Evolutionary conservation across 2,113 vertebrate genomes (phyloP).

Genomic region (Syngnathus scovelli): DNA sequence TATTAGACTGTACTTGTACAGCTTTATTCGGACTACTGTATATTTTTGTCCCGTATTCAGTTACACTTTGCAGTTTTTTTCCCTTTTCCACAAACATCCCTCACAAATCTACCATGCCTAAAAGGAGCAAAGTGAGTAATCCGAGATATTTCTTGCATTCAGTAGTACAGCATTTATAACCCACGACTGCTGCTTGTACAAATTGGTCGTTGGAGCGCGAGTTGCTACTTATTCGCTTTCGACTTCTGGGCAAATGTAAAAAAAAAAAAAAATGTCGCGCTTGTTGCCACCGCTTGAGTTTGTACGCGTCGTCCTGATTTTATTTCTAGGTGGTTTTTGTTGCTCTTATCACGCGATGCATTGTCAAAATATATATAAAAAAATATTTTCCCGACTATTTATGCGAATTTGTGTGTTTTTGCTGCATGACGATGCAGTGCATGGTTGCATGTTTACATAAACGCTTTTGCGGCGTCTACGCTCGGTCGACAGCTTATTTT

Average conservation of each 20-base stretch:
- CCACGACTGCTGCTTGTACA: slow-evolving; percentile 10
- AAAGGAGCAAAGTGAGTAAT: slow-evolving; percentile 78
- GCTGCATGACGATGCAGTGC: too few relatives aligned
- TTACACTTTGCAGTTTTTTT: slow-evolving; percentile 32
- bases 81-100: slow-evolving; percentile 23
- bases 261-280: slow-evolving; percentile 8
- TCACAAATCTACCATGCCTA: slow-evolving; percentile 76
- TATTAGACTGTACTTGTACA: slow-evolving; percentile 65
- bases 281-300: slow-evolving; percentile 21
- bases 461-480: background rate
- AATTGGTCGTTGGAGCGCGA: slow-evolving; percentile 6
- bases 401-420: background rate
- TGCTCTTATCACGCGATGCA: slow-evolving; percentile 27
- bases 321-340: slow-evolving; percentile 33
- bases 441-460: background rate
- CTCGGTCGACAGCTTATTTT: slow-evolving; percentile 13
- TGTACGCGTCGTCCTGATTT: slow-evolving; percentile 48
- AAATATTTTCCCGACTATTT: background rate
- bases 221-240: background rate
- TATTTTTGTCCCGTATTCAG: slow-evolving; percentile 42
- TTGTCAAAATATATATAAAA: slow-evolving; percentile 29
- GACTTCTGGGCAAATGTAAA: slow-evolving; percentile 6
- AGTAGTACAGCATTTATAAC: slow-evolving; percentile 35
- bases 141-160: slow-evolving; percentile 48
- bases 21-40: slow-evolving; percentile 57